Evolutionary conservation across 2,797 vertebrate species (phyloP).

Genomic region (Tamandua tetradactyla): DNA sequence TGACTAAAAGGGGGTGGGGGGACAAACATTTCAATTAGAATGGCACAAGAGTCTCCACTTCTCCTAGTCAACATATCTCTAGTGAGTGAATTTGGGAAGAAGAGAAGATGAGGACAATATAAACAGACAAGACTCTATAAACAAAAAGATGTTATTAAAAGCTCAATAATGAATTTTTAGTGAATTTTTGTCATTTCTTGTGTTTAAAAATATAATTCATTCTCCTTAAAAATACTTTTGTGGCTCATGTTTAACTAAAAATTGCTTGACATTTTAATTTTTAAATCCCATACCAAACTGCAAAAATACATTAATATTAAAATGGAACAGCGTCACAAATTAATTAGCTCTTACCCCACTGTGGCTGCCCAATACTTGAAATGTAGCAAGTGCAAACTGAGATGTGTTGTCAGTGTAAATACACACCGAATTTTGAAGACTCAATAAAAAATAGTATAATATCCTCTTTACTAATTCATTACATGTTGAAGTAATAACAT

Average conservation of each 20-base stretch:
- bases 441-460: neutral
- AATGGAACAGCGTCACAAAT: neutral
- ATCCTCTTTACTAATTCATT: neutral
- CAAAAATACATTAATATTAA: constrained; percentile 40
- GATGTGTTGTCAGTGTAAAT: too few relatives aligned
- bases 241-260: constrained; percentile 27
- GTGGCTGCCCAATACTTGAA: neutral
- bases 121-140: neutral
- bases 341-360: neutral
- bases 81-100: neutral
- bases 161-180: neutral
- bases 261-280: constrained; percentile 29
- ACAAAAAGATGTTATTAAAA: neutral
- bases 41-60: neutral
- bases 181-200: neutral
- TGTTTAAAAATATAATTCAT: constrained; percentile 12
- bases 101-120: neutral
- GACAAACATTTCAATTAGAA: constrained; percentile 58
- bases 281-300: neutral
- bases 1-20: constrained; percentile 86
- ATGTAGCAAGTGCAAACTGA: too few relatives aligned
- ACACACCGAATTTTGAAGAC: neutral
- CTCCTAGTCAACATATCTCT: neutral
- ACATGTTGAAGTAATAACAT: neutral
- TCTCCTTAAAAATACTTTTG: neutral